Evolutionary conservation across 2,888 invertebrate genomes (phyloP), one percentile per base, ranked within the genome.

Genomic region (Pandemis corylana): DNA sequence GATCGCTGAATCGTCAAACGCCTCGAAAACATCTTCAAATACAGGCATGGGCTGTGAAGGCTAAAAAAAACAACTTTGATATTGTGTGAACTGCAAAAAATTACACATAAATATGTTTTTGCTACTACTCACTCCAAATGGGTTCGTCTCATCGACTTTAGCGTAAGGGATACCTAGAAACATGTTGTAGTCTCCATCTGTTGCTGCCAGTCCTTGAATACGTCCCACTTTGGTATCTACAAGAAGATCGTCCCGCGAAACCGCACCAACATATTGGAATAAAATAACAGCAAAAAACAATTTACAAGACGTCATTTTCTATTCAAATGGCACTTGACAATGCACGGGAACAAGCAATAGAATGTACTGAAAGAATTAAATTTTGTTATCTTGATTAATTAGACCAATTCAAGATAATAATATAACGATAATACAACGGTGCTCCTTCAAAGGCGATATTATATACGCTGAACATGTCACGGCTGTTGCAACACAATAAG

Each of bases 141-240:
- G 88, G 72, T 90, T 87, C 0, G 77, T 75, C 44, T 84, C 79
- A 61, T 90, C 79, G 0, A 92, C 89, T 66, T 77, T 81, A 10
- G 89, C 91, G 76, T 87, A 92, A 0, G 92, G 91, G 59, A 93
- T 84, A 7, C 92, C 91, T 75, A 90, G 85, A 68, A 87, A 92
- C 44, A 89, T 87, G 5, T 81, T 79, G 53, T 86, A 90, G 3
- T 83, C 81, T 0, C 86, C 85, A 72, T 86, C 83, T 42, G 70
- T 75, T 9, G 85, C 82, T 42, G 74, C 79, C n/a, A 84, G 76
- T 0, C 90, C 90, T 7, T 78, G 75, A 5, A 90, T 79, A 12
- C 73, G 62, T 2, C 90, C 90, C 13, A 79, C 82, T 0, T 72
- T 77, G 0, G 86, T 87, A 0, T 76, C 66, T 36, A 90, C 88